phyloP scores from a whole-genome alignment of 1,140 invertebrate genomes.

The Liolophura sinensis region DNA sequence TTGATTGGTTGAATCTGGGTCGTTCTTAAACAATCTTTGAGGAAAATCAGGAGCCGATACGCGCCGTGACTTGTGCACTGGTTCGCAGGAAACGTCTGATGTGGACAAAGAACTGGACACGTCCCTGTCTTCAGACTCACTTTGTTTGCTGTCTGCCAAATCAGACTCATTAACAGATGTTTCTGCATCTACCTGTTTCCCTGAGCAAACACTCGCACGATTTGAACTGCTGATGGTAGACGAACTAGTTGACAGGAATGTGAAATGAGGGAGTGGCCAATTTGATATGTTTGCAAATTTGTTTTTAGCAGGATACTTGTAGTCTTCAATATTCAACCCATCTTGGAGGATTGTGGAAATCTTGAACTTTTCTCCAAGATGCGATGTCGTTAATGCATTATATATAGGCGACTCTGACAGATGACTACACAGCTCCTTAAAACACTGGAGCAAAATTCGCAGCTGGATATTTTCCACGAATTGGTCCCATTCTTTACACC shows the following conservation, averaged over 20 bases:
- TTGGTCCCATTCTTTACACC: constrained; percentile 81
- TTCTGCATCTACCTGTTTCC: constrained; percentile 6
- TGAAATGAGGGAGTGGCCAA: constrained; percentile 9
- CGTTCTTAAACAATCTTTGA: neutral
- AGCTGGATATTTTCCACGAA: constrained; percentile 84
- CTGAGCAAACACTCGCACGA: neutral
- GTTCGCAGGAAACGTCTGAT: neutral
- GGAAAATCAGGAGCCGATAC: neutral
- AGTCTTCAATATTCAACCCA: constrained; percentile 76
- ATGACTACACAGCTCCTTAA: constrained; percentile 85
- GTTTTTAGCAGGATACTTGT: constrained; percentile 71
- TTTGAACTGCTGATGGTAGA: constrained; percentile 1
- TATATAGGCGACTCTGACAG: constrained; percentile 68
- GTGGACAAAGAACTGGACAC: constrained; percentile 1
- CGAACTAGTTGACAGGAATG: neutral
- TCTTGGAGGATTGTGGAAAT: constrained; percentile 78
- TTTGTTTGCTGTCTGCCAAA: constrained; percentile 6
- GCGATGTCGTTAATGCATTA: constrained; percentile 59
- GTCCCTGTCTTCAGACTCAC: constrained; percentile 6
- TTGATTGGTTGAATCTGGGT: neutral
- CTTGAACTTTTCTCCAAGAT: constrained; percentile 63
- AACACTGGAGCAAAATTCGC: constrained; percentile 80
- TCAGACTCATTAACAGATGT: neutral
- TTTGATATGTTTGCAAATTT: constrained; percentile 61
- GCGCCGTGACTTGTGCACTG: constrained; percentile 3